Evolutionary conservation across 2,113 vertebrate species (phyloP), one percentile per base, ranked within the genome.

Genomic region (Archocentrus centrarchus): DNA sequence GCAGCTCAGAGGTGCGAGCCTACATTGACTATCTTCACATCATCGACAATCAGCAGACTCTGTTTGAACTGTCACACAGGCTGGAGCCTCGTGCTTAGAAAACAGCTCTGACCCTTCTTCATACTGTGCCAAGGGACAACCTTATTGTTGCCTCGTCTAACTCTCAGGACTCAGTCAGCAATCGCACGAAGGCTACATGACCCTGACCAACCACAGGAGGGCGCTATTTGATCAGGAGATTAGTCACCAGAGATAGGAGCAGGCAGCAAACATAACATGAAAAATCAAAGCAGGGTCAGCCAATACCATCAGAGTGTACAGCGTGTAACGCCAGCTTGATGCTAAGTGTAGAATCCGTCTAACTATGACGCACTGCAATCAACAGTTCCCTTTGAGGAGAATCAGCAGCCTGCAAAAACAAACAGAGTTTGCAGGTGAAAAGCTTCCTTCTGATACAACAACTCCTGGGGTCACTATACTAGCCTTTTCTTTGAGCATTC

Each of bases 11-110:
- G 77, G 95, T 97, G 81, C 97, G 95, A 91, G 94, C 96, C 81
- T 98, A 97, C 18, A 80, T 97, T 7, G 96, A 97, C 86, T 96
- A 98, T 92, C 96, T 99, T 90, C 97, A 97, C 0, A 94, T 99
- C 93, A 98, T 99, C 2, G 98, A 99, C 96, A 99, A 97, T 97
- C 98, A 99, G 93, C 97, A 99, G 94, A 97, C 96, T 90, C 96
- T 98, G 81, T 99, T 99, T 59, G 97, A 98, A 84, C 97, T 99
- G 85, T 99, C 98, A 0, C 97, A 99, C 93, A 94, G 97, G 92
- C 97, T 99, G 88, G 98, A 99, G 95, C 98, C 98, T 0, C 96
- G 97, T 13, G 91, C 70, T 27, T 99, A 96, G 95, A 88, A 32
- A 58, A 53, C 57, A 57, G 32, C 82, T 83, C 68, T 55, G 5